These are phyloP conservation scores for Smittia sp. DNA, from an alignment of 2,888 invertebrate genomes.

Conservation along the genomic window DNA sequence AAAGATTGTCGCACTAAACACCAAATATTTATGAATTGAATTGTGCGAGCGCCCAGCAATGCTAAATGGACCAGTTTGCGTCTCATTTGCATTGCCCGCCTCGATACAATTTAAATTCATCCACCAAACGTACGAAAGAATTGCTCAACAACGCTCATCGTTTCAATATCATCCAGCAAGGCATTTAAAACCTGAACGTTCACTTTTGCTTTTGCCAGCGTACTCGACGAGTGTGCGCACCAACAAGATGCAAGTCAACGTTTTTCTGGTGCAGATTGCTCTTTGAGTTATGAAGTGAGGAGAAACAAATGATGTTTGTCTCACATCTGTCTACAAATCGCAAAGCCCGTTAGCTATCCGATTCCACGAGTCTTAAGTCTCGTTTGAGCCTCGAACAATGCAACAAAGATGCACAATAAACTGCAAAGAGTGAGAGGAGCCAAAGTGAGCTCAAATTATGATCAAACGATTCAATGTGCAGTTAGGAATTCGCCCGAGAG, in stretches of 20 bases:
- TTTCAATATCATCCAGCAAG: conserved; percentile 1
- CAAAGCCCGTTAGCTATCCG: too few species aligned
- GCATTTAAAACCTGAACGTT: background rate
- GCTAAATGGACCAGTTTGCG: background rate
- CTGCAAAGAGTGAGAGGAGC: background rate
- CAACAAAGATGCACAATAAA: background rate
- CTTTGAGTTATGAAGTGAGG: background rate
- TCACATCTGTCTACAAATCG: background rate
- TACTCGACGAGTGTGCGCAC: background rate
- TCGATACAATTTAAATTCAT: background rate
- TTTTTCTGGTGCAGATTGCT: background rate
- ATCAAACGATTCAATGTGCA: background rate
- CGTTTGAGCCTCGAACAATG: background rate
- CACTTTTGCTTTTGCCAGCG: background rate
- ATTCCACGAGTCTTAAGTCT: too few species aligned
- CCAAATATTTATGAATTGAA: conserved; percentile 12
- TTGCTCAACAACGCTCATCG: background rate
- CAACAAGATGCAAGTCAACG: background rate
- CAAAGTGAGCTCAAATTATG: background rate
- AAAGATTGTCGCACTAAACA: conserved; percentile 5
- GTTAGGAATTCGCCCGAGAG: background rate
- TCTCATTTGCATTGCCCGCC: background rate
- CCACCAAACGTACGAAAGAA: background rate
- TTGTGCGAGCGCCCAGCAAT: background rate
- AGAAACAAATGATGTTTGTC: background rate